Conservation (phyloP, 1,140 invertebrate genomes). For the Megalopta genalis region DNA sequence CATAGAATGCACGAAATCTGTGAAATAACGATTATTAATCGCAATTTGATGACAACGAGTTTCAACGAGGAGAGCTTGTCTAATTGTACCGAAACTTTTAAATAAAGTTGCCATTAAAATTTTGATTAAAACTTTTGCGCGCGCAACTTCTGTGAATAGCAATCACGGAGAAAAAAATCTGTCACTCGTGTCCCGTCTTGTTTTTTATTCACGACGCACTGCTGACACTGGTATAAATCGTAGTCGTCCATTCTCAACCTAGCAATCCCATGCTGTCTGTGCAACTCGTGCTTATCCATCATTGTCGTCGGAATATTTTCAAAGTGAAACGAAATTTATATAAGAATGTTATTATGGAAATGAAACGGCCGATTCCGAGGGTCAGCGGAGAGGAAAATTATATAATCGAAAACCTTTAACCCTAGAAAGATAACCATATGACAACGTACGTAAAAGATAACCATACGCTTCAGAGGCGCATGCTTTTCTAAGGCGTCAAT, state of each 20-base stretch:
- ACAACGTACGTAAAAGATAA: too few relatives aligned
- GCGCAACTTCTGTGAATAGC: too few relatives aligned
- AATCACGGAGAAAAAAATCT: neutral
- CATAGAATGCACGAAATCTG: too few relatives aligned
- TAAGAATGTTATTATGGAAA: neutral
- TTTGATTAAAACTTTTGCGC: neutral
- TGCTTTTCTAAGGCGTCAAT: too few relatives aligned
- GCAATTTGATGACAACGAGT: too few relatives aligned
- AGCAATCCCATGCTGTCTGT: neutral
- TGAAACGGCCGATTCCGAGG: neutral
- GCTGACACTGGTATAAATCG: neutral
- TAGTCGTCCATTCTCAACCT: neutral
- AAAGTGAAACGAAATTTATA: neutral
- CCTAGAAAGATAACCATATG: too few relatives aligned
- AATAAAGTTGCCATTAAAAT: neutral
- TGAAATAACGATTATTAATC: too few relatives aligned
- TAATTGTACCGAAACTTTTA: too few relatives aligned
- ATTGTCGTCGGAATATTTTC: neutral
- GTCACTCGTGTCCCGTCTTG: neutral
- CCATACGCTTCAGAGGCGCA: too few relatives aligned
- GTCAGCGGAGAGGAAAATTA: neutral
- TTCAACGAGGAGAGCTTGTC: too few relatives aligned
- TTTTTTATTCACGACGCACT: neutral
- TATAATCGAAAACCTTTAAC: neutral
- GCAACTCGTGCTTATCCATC: constrained; percentile 1